Conservation (phyloP, 2,113 vertebrate species). For the Hypanus sabinus region DNA sequence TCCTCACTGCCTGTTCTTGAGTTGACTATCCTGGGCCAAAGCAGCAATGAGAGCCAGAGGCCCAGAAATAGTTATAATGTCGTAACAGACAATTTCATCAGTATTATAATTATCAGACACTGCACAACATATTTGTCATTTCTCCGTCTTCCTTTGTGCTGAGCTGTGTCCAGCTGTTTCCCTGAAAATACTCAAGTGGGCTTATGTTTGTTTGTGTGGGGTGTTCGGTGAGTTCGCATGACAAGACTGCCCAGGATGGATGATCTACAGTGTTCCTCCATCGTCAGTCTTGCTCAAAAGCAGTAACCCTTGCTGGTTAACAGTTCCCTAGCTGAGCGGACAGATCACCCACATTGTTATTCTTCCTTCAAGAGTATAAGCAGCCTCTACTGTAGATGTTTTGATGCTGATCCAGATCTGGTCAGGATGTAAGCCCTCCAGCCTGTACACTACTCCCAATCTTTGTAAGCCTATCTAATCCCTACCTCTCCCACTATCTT, state of each 20-base stretch:
- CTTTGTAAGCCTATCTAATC: no score
- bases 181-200: neutral
- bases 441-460: no score
- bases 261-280: neutral
- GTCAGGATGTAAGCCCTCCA: neutral
- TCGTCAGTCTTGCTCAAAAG: neutral
- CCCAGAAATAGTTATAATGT: neutral
- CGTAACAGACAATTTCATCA: neutral
- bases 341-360: neutral
- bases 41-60: constrained; percentile 14
- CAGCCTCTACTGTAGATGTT: neutral
- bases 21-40: neutral
- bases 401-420: neutral
- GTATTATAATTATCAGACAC: neutral
- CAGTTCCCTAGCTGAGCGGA: neutral
- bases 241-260: neutral
- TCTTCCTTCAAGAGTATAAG: neutral
- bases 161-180: neutral
- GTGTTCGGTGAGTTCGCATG: neutral
- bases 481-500: no score
- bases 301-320: neutral
- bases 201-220: neutral
- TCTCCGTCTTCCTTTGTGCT: neutral
- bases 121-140: neutral
- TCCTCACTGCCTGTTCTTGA: constrained; percentile 2